These are phyloP conservation scores for Pemphigus obesinymphae DNA, from an alignment of 1,140 invertebrate species.

Conservation along the genomic window DNA sequence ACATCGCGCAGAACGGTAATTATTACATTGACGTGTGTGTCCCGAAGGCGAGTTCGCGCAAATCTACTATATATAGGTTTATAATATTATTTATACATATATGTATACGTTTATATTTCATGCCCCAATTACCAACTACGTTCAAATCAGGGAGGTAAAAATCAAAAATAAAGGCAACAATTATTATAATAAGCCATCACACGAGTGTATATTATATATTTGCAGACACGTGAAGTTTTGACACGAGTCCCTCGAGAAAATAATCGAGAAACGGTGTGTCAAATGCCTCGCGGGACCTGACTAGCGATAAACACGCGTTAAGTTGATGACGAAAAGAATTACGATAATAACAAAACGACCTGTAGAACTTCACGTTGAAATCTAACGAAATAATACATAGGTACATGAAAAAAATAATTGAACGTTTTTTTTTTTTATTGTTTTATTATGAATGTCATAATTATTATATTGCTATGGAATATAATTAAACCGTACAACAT, in stretches of 20 bases:
- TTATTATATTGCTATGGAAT: no score
- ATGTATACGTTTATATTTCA: no score
- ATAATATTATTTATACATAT: no score
- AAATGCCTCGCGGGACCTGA: not conserved
- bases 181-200: constrained; percentile 14
- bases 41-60: constrained; percentile 12
- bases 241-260: not conserved
- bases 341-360: not conserved
- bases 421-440: no score
- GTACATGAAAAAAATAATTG: no score
- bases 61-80: not conserved
- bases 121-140: not conserved
- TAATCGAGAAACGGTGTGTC: not conserved
- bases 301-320: not conserved
- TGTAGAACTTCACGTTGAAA: no score
- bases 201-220: not conserved
- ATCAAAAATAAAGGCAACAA: constrained; percentile 12
- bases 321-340: not conserved
- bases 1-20: not conserved
- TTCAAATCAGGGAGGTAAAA: not conserved
- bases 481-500: no score
- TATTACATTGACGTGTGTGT: constrained; percentile 7
- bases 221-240: constrained; percentile 7
- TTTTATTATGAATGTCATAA: no score
- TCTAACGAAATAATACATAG: no score